Evolutionary conservation across 2,113 vertebrate species (phyloP), one percentile per base, ranked within the genome.

Genomic region (Hyaena hyaena): DNA sequence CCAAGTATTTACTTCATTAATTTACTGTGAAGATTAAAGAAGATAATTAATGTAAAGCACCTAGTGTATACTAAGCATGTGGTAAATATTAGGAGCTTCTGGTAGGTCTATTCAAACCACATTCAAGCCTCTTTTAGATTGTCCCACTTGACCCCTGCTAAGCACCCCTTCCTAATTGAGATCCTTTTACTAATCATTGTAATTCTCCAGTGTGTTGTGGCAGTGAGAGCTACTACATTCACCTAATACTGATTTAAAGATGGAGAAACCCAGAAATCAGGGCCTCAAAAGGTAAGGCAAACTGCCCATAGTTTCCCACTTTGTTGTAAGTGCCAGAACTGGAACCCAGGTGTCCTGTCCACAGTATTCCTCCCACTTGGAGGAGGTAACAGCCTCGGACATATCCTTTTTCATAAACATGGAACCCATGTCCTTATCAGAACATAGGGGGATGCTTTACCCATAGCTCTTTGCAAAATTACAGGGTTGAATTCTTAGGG

Each of bases 1-100:
- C 1, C 50, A 95, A 84, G 21, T 28, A 65, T 69, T 50, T 45
- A 74, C 26, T 74, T 87, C 82, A 80, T 76, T 87, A 93, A 90
- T 88, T 91, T 63, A 88, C 33, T 53, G 31, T 28, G 11, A 91
- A 74, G 39, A 88, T 88, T 26, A 95, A 96, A 63, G 79, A 39
- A 85, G 19, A 76, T 76, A 66, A 76, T 93, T 97, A 14, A 71
- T 63, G 24, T 66, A 93, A 97, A 94, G 35, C 73, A 90, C 24
- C 68, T 89, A 48, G 43, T 39, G 45, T 5, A 88, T 39, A 66
- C 24, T 74, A 65, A 82, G 45, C 16, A 31, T 8, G 23, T 88
- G 53, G n/a, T 82, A 81, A 77, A 80, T 55, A 33, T 23, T 81
- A 96, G 15, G 10, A 68, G 68, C 26, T 63, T 19, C 74, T 85